Evolutionary conservation across 1,140 invertebrate genomes (phyloP).

Genomic region (Tachypleus tridentatus): DNA sequence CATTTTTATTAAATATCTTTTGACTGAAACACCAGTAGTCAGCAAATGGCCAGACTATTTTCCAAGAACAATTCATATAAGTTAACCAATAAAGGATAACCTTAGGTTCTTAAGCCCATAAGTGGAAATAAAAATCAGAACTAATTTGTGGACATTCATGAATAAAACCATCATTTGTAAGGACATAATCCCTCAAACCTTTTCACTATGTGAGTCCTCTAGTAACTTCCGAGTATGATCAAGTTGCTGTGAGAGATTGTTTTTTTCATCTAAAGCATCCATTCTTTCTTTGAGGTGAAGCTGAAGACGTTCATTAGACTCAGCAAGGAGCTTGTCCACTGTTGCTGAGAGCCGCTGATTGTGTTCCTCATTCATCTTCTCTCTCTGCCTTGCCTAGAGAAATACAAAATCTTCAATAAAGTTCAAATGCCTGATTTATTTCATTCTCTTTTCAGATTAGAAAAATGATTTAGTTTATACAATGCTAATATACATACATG

Average conservation of each 20-base stretch:
- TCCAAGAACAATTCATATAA: too few species aligned
- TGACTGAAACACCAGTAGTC: too few species aligned
- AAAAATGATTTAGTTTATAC: too few species aligned
- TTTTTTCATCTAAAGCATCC: slow-evolving; percentile 97
- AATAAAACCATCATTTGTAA: too few species aligned
- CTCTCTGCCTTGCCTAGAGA: slow-evolving; percentile 73
- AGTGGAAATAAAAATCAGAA: too few species aligned
- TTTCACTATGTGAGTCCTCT: slow-evolving; percentile 83
- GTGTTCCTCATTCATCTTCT: slow-evolving; percentile 99
- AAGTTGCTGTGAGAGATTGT: slow-evolving; percentile 85
- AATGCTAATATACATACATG: too few species aligned
- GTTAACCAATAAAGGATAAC: too few species aligned
- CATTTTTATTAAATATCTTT: too few species aligned
- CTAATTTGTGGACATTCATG: too few species aligned
- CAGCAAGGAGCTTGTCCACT: slow-evolving; percentile 85
- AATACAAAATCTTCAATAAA: slow-evolving; percentile 47
- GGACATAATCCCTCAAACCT: slow-evolving; percentile 37
- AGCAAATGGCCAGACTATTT: too few species aligned
- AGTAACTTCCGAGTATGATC: slow-evolving; percentile 86
- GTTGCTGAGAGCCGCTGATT: slow-evolving; percentile 92
- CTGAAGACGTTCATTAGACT: slow-evolving; percentile 94
- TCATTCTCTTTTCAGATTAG: slow-evolving; percentile 61
- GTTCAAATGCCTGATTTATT: slow-evolving; percentile 89
- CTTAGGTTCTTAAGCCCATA: too few species aligned
- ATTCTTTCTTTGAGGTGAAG: slow-evolving; percentile 97